A percentile compares a stretch with the other conserved stretches of the same genome.
Conservation (phyloP, 2,113 vertebrate species). For the Piprites chloris region DNA sequence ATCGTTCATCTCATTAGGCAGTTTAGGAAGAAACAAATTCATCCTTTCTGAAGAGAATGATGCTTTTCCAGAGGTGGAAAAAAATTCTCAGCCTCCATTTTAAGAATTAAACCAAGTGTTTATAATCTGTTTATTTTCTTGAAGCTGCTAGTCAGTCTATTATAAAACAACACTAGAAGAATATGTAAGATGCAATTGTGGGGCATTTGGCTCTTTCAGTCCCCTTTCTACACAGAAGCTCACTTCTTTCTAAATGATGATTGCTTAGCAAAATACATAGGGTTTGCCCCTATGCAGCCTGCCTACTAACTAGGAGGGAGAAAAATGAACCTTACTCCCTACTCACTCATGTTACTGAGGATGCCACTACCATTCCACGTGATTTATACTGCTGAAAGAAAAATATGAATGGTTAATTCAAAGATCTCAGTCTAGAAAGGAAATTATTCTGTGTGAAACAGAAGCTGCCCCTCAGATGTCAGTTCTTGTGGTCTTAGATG, state of each 20-base stretch:
- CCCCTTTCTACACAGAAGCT: background rate
- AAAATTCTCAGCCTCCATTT: background rate
- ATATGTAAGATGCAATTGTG: background rate
- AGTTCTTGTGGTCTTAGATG: background rate
- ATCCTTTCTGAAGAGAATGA: background rate
- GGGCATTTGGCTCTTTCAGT: background rate
- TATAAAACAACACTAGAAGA: background rate
- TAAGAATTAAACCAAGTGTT: background rate
- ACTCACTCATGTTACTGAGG: background rate
- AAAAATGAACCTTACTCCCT: background rate
- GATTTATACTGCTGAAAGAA: background rate
- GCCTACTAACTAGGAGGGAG: background rate
- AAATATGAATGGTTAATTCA: background rate
- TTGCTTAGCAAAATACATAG: background rate
- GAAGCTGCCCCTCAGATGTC: background rate
- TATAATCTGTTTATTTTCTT: background rate
- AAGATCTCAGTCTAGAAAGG: background rate
- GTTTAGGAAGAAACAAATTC: constrained; percentile 17
- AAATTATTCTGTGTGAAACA: background rate
- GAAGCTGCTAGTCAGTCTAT: background rate
- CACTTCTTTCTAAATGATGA: background rate
- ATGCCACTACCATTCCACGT: background rate
- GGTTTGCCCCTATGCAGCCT: background rate
- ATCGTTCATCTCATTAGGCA: constrained; percentile 16
- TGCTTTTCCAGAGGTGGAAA: background rate